These are phyloP conservation scores for Eriosoma lanigerum DNA, from an alignment of 1,140 invertebrate genomes.

Conservation along the genomic window DNA sequence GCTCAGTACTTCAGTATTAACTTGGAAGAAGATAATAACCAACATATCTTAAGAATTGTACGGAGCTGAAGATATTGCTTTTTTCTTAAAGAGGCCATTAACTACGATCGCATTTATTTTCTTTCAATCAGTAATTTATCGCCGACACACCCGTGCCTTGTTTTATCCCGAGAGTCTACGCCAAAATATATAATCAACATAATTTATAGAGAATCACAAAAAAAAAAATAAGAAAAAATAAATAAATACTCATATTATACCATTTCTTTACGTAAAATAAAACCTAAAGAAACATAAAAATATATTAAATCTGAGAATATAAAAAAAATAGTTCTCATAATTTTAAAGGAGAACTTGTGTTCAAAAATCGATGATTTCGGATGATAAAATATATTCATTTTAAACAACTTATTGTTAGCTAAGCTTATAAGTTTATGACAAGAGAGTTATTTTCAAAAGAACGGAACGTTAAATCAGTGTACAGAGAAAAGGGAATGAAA, in stretches of 20 bases:
- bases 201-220: conserved; percentile 41
- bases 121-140: conserved; percentile 51
- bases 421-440: background rate
- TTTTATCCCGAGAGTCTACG: background rate
- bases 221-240: background rate
- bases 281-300: background rate
- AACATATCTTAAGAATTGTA: conserved; percentile 30
- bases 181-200: conserved; percentile 48
- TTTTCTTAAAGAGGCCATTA: conserved; percentile 42
- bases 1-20: conserved; percentile 38
- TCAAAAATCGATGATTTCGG: conserved; percentile 6
- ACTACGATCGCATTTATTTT: conserved; percentile 45
- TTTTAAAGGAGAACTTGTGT: background rate
- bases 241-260: conserved; percentile 3
- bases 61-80: conserved; percentile 23
- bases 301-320: background rate
- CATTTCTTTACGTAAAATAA: background rate
- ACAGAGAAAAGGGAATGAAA: background rate
- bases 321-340: background rate
- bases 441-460: conserved; percentile 1
- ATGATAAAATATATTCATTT: conserved; percentile 6
- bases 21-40: conserved; percentile 39
- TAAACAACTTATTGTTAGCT: conserved; percentile 1
- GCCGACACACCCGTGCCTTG: conserved; percentile 3
- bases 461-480: background rate